Base-by-base conservation (phyloP, 1,140 invertebrate species). In the Oscheius sp. region DNA sequence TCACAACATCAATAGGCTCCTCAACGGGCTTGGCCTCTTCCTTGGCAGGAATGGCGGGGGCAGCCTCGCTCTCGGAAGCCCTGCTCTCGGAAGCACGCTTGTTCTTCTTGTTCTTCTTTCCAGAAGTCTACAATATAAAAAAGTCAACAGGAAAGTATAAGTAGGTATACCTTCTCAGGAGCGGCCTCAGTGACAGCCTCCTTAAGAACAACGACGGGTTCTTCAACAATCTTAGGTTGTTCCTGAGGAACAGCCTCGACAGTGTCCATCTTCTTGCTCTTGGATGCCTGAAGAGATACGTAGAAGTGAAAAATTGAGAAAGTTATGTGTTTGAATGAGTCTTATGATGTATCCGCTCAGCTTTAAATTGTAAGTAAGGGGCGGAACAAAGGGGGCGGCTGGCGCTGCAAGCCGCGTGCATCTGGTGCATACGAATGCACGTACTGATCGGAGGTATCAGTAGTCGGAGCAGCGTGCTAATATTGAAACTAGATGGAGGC, bases 201-300 rank as follows among this genome's bases (percentile, higher is more conserved):
- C 18, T 20, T 2, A 38, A 28, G 15, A 32, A 4, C 58, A 61
- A 29, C 7, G 26, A 67, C 52, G 35, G 49, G 67, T 32, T 49
- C 34, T 29, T 49, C 46, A 34, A 52, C 67, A 34, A n/a, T n/a
- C n/a, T n/a, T n/a, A n/a, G n/a, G n/a, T n/a, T n/a, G n/a, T n/a
- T n/a, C n/a, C n/a, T n/a, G n/a, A n/a, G 31, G 62, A 31, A 28
- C 62, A n/a, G 62, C 3, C 32, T 35, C 13, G 7, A 38, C 52
- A 29, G 34, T 59, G 13, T 68, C 67, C 34, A 58, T 36, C 52
- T 68, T 59, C 67, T 68, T 68, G 46, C 55, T 31, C 64, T 66
- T 66, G 49, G 49, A 55, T 23, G 15, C 4, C 49, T 55, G 23
- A 7, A 55, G 28, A 55, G 38, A n/a, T n/a, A n/a, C n/a, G n/a